Evolutionary conservation across 2,113 vertebrate genomes (phyloP).

Genomic region (Mesembrinibis cayennensis): DNA sequence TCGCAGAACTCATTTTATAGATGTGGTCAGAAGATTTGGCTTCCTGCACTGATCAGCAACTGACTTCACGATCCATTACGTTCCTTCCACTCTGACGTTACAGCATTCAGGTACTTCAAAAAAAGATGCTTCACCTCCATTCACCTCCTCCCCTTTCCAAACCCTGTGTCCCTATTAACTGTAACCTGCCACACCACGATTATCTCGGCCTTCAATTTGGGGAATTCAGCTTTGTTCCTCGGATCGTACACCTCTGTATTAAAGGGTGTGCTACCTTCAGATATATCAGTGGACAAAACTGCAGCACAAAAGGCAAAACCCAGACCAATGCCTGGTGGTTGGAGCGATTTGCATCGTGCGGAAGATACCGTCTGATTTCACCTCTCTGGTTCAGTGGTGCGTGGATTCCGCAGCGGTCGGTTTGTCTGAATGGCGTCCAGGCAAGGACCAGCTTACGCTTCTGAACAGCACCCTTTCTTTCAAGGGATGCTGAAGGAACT

Average conservation of each 20-base stretch:
- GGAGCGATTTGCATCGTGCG: background rate
- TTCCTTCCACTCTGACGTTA: background rate
- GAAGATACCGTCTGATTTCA: background rate
- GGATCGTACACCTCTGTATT: too few species aligned
- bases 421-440: background rate
- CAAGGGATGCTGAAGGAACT: background rate
- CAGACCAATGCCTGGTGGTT: background rate
- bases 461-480: background rate
- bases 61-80: background rate
- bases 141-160: background rate
- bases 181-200: fast-evolving
- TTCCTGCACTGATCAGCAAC: background rate
- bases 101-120: background rate
- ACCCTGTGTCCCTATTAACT: fast-evolving
- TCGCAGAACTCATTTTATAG: background rate
- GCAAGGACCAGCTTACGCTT: background rate
- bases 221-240: background rate
- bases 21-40: background rate
- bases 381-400: background rate
- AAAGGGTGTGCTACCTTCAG: background rate
- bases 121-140: background rate
- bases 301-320: background rate
- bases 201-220: too few species aligned
- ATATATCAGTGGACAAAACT: background rate
- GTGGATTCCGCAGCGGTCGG: background rate